Evolutionary conservation across 1,140 invertebrate species (phyloP).

Genomic region (Dreissena polymorpha): DNA sequence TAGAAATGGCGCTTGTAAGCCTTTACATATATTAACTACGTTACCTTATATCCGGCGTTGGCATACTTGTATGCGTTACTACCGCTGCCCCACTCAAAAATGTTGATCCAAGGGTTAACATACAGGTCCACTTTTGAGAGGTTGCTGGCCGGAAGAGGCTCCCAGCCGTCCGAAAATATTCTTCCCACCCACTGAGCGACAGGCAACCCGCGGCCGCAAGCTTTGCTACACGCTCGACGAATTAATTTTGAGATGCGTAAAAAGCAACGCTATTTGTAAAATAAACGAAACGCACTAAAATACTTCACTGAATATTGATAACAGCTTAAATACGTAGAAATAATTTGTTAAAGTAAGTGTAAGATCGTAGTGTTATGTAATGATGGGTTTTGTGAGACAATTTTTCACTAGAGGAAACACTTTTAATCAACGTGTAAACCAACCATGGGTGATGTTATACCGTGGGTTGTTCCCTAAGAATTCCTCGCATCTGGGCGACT

Average conservation of each 20-base stretch:
- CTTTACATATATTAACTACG: too few species aligned
- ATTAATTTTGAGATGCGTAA: constrained; percentile 18
- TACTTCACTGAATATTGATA: background rate
- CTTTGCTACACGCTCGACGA: constrained; percentile 38
- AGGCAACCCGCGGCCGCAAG: constrained; percentile 33
- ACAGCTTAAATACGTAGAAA: background rate
- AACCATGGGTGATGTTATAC: constrained; percentile 43
- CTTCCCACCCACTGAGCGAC: constrained; percentile 62
- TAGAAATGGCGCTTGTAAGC: too few species aligned
- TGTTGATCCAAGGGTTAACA: constrained; percentile 73
- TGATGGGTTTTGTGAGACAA: background rate
- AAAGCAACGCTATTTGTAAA: background rate
- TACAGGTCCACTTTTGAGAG: constrained; percentile 58
- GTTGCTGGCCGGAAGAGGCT: constrained; percentile 26
- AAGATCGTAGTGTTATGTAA: background rate
- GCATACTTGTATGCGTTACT: constrained; percentile 65
- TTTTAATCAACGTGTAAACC: background rate
- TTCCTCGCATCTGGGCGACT: constrained; percentile 45
- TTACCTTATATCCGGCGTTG: constrained; percentile 69
- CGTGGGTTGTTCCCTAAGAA: constrained; percentile 2
- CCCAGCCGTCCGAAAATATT: constrained; percentile 60
- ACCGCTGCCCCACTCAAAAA: constrained; percentile 74
- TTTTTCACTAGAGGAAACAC: background rate
- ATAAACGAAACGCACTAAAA: background rate
- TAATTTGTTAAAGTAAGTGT: too few species aligned